Evolutionary conservation across 1,140 invertebrate genomes (phyloP).

Genomic region (Papilio xuthus): DNA sequence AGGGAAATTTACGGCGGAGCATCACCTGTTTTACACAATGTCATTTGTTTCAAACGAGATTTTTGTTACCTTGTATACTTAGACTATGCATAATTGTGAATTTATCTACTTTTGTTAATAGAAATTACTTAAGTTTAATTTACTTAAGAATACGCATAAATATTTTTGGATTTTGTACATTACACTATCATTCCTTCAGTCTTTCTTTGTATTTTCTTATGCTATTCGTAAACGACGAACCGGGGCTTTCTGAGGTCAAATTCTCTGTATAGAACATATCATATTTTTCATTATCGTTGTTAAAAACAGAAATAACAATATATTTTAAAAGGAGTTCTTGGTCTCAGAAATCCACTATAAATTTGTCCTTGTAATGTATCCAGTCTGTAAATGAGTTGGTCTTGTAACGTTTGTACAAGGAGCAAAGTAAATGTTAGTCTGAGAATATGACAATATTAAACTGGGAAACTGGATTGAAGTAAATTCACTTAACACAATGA

Average conservation of each 20-base stretch:
- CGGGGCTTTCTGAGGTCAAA: too few relatives aligned
- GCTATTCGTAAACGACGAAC: too few relatives aligned
- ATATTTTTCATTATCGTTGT: too few relatives aligned
- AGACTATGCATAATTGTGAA: not conserved
- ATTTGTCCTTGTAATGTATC: not conserved
- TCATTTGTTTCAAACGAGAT: conserved; percentile 11
- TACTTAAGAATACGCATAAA: too few relatives aligned
- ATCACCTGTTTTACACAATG: conserved; percentile 11
- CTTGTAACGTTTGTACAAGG: not conserved
- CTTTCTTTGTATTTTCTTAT: too few relatives aligned
- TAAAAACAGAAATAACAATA: too few relatives aligned
- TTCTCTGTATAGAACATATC: too few relatives aligned
- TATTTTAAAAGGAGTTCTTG: too few relatives aligned
- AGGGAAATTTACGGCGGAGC: not conserved
- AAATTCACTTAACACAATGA: conserved; percentile 18
- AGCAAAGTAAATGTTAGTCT: not conserved
- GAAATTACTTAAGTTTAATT: too few relatives aligned
- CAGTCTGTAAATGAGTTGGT: not conserved
- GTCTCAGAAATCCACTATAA: too few relatives aligned
- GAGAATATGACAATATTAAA: not conserved
- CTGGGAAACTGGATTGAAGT: not conserved
- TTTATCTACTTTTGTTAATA: not conserved
- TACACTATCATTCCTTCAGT: too few relatives aligned
- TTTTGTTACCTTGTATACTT: not conserved
- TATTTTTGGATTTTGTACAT: too few relatives aligned